These are phyloP conservation scores for Sarcophaga variegata DNA, from an alignment of 2,888 invertebrate genomes.

Conservation along the genomic window DNA sequence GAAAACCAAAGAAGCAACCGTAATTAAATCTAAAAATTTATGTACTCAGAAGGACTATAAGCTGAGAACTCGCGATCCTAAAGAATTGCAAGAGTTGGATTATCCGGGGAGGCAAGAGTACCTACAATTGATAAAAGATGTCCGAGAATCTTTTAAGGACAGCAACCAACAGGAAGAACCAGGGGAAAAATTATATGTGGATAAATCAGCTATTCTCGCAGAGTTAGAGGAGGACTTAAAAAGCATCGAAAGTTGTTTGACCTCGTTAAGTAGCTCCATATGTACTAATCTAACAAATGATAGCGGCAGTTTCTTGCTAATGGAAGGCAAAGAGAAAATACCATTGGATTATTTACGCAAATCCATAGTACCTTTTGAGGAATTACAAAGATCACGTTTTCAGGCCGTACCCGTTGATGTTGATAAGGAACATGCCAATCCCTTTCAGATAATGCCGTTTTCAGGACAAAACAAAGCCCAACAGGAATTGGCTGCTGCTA, in stretches of 20 bases:
- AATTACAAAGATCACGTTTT: conserved; percentile 78
- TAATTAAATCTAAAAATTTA: conserved; percentile 62
- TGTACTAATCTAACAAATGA: conserved; percentile 81
- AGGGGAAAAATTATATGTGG: conserved; percentile 72
- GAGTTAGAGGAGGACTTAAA: conserved; percentile 78
- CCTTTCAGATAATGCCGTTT: conserved; percentile 78
- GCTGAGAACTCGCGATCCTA: conserved; percentile 74
- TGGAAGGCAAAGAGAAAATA: conserved; percentile 78
- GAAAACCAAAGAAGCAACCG: conserved; percentile 53
- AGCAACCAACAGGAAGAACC: conserved; percentile 65
- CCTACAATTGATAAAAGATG: conserved; percentile 75
- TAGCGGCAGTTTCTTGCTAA: conserved; percentile 79
- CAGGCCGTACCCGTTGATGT: conserved; percentile 76
- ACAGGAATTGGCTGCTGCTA: conserved; percentile 72
- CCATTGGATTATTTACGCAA: conserved; percentile 80
- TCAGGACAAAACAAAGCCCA: conserved; percentile 79
- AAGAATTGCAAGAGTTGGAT: conserved; percentile 72
- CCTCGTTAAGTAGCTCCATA: conserved; percentile 78
- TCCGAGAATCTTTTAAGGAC: conserved; percentile 74
- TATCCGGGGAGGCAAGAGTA: conserved; percentile 78
- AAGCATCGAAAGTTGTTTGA: conserved; percentile 80
- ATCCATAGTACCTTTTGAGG: conserved; percentile 80
- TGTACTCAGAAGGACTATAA: conserved; percentile 74
- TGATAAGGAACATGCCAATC: conserved; percentile 76
- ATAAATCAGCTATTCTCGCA: conserved; percentile 72